phyloP scores from a whole-genome alignment of 2,797 vertebrate genomes.

The Lithobates pipiens region DNA sequence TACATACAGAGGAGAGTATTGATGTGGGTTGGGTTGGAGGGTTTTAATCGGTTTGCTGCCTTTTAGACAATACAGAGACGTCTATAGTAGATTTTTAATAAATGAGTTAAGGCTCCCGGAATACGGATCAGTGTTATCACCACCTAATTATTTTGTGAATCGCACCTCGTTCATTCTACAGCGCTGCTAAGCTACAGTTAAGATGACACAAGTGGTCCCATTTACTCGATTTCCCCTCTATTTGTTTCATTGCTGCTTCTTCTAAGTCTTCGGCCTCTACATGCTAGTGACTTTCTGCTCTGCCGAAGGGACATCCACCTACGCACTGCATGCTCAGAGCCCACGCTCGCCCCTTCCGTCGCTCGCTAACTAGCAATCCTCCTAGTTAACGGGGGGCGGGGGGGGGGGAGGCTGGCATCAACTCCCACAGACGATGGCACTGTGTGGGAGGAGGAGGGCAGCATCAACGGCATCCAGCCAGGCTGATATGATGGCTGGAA shows the following conservation, averaged over 20 bases:
- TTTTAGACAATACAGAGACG: background rate
- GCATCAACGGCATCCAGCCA: conserved; percentile 43
- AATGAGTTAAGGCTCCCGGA: background rate
- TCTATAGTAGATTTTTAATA: background rate
- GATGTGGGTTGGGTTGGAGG: too few relatives aligned
- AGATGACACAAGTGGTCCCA: background rate
- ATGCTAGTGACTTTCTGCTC: conserved; percentile 32
- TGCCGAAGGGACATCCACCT: conserved; percentile 53
- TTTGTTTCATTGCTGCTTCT: conserved; percentile 7
- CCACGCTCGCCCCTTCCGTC: conserved; percentile 22
- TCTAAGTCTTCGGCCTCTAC: background rate
- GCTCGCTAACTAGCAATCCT: conserved; percentile 40
- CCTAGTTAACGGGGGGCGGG: conserved; percentile 48
- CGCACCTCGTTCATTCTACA: background rate
- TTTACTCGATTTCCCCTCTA: background rate
- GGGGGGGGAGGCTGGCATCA: conserved; percentile 45
- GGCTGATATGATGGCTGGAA: conserved; percentile 49
- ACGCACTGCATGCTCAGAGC: conserved; percentile 35
- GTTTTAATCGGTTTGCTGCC: background rate
- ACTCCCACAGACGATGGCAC: conserved; percentile 56
- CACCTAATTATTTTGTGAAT: background rate
- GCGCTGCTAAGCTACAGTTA: background rate
- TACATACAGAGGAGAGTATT: too few relatives aligned
- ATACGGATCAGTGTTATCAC: background rate
- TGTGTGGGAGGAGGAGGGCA: conserved; percentile 56